phyloP scores from a whole-genome alignment of 1,140 invertebrate species.

The Cydia pomonella region DNA sequence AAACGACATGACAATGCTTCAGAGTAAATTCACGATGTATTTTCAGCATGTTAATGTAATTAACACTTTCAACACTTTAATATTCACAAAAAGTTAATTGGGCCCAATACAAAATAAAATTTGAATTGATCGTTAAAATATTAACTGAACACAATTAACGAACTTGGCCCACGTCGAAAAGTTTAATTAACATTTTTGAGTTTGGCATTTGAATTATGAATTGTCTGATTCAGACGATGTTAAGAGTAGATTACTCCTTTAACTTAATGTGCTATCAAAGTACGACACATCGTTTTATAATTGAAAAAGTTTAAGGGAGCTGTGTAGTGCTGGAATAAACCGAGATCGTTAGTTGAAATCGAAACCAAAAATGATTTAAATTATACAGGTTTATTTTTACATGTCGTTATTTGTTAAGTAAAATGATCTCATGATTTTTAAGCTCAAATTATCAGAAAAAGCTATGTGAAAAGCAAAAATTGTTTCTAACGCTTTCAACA shows the following conservation, averaged over 20 bases:
- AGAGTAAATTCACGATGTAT: not conserved
- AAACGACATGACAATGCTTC: constrained; percentile 8
- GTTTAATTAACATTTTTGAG: constrained; percentile 9
- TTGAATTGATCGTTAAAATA: not conserved
- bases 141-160: not conserved
- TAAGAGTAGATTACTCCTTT: not conserved
- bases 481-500: no score
- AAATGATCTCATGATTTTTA: no score
- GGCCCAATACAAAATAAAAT: not conserved
- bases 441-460: no score
- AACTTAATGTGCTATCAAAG: not conserved
- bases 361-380: not conserved
- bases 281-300: constrained; percentile 35
- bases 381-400: not conserved
- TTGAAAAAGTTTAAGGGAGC: constrained; percentile 37
- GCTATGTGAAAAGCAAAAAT: no score
- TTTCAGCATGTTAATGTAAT: constrained; percentile 16
- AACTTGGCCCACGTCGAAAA: not conserved
- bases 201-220: constrained; percentile 1
- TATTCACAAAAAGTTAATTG: not conserved
- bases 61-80: constrained; percentile 2
- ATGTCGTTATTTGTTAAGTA: no score
- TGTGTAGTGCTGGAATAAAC: not conserved
- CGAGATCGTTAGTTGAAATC: not conserved
- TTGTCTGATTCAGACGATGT: not conserved